Evolutionary conservation across 1,140 invertebrate genomes (phyloP).

Genomic region (Plodia interpunctella): DNA sequence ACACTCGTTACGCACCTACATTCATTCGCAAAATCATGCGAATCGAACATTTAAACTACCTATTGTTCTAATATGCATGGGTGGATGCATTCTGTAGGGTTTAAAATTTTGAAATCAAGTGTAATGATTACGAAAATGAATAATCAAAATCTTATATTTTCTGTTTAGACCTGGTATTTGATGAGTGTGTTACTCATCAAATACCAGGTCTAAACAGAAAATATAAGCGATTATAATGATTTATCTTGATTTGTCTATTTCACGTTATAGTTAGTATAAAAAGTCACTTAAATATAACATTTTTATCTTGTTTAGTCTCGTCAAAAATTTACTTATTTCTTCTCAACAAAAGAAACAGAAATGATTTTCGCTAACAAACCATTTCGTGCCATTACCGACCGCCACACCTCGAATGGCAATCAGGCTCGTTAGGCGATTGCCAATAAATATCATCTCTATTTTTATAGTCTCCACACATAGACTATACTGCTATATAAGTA

Average conservation of each 20-base stretch:
- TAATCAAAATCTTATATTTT: too few relatives aligned
- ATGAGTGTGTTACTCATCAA: too few relatives aligned
- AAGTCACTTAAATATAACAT: too few relatives aligned
- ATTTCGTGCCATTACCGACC: neutral
- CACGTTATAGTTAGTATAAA: too few relatives aligned
- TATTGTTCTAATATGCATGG: too few relatives aligned
- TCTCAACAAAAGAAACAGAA: neutral
- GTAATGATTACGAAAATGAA: too few relatives aligned
- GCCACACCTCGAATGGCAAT: constrained; percentile 1
- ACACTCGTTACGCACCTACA: constrained; percentile 5
- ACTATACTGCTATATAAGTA: neutral
- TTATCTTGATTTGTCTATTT: too few relatives aligned
- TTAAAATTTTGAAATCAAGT: too few relatives aligned
- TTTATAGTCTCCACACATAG: neutral
- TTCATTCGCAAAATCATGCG: neutral
- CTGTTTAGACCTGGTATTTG: too few relatives aligned
- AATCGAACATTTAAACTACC: neutral
- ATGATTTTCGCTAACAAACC: neutral
- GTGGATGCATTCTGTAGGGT: too few relatives aligned
- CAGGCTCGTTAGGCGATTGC: neutral
- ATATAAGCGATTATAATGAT: too few relatives aligned
- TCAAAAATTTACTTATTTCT: neutral
- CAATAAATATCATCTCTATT: constrained; percentile 3
- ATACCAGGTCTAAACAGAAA: too few relatives aligned
- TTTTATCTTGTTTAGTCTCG: neutral